These are phyloP conservation scores for Chrysomela aeneicollis DNA, from an alignment of 2,888 invertebrate species.

Conservation along the genomic window DNA sequence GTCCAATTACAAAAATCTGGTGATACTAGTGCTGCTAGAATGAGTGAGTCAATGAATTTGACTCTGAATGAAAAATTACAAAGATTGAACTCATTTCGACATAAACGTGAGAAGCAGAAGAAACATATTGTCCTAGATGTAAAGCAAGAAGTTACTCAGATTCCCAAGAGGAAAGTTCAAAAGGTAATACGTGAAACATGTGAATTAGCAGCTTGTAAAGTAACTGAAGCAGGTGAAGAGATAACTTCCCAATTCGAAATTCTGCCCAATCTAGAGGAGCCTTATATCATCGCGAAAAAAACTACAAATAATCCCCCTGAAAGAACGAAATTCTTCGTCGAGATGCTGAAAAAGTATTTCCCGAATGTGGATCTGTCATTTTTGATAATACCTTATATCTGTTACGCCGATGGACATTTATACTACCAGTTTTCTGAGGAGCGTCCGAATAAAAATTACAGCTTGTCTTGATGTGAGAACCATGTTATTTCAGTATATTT, in stretches of 20 bases:
- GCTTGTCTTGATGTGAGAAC: conserved; percentile 15
- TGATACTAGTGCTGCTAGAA: neutral
- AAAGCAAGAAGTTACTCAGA: neutral
- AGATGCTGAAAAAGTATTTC: conserved; percentile 49
- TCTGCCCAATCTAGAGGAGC: conserved; percentile 23
- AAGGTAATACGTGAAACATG: neutral
- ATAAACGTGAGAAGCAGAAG: neutral
- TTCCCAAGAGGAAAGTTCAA: neutral
- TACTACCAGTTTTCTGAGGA: conserved; percentile 54
- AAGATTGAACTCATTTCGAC: conserved; percentile 14
- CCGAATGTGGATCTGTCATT: conserved; percentile 49
- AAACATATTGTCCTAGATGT: too few species aligned
- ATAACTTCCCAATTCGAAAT: conserved; percentile 24
- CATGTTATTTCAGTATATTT: too few species aligned
- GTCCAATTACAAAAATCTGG: neutral
- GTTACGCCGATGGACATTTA: conserved; percentile 54
- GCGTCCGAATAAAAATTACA: conserved; percentile 46
- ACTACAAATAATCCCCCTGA: conserved; percentile 31
- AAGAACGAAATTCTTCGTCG: conserved; percentile 50
- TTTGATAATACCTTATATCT: conserved; percentile 54
- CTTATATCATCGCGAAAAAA: conserved; percentile 25
- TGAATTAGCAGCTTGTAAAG: neutral
- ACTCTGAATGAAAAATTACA: conserved; percentile 5
- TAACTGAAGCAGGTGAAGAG: neutral
- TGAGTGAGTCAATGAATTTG: neutral